A percentile compares a stretch with the other conserved stretches of the same genome.
Evolutionary conservation across 1,140 invertebrate species (phyloP).

Genomic region (Lasioglossum albipes): DNA sequence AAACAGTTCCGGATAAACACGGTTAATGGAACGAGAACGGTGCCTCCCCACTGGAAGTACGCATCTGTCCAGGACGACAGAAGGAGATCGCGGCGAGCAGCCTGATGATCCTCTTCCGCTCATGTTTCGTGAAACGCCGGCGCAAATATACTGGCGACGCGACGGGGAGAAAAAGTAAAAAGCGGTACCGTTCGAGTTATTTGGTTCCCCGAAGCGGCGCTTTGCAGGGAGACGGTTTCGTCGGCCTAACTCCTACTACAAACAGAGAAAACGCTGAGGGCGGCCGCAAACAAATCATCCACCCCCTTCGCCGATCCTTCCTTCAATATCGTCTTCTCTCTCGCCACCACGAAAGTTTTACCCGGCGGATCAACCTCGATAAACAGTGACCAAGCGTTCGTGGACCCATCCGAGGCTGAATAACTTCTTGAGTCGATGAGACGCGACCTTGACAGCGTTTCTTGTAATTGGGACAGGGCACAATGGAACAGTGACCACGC

Average conservation of each 20-base stretch:
- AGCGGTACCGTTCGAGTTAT: background rate
- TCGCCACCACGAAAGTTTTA: conserved; percentile 13
- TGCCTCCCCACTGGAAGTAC: background rate
- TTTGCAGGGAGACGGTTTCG: conserved; percentile 43
- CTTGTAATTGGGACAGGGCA: conserved; percentile 23
- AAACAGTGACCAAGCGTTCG: conserved; percentile 59
- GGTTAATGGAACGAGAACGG: conserved; percentile 29
- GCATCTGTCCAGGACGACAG: background rate
- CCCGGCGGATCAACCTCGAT: conserved; percentile 42
- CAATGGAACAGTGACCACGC: conserved; percentile 21
- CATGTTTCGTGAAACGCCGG: conserved; percentile 58
- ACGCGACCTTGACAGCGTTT: conserved; percentile 3
- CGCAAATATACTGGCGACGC: conserved; percentile 44
- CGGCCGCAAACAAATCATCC: conserved; percentile 67
- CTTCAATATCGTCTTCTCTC: conserved; percentile 26
- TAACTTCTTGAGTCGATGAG: background rate
- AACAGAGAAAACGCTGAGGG: conserved; percentile 64
- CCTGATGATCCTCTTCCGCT: conserved; percentile 15
- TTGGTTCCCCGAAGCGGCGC: conserved; percentile 41
- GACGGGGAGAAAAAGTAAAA: conserved; percentile 17
- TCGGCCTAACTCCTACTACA: conserved; percentile 71
- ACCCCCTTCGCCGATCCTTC: conserved; percentile 16
- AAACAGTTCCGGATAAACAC: conserved; percentile 43
- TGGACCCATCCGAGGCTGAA: conserved; percentile 8
- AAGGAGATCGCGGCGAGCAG: conserved; percentile 2